Evolutionary conservation across 1,140 invertebrate species (phyloP), one percentile per base, ranked within the genome.

Genomic region (Meloidogyne floridensis): DNA sequence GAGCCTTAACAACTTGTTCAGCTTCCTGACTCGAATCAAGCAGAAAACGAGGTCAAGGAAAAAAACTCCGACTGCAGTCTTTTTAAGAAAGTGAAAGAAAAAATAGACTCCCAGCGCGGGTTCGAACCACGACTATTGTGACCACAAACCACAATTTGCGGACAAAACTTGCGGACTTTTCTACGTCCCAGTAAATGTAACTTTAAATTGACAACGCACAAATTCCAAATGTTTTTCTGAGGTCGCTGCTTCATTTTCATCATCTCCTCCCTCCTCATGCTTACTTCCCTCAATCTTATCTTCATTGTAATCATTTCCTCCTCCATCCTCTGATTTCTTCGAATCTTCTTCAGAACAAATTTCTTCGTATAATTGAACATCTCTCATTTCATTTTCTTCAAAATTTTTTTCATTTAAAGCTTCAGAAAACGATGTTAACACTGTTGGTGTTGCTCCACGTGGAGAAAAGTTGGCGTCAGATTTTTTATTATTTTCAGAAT

Each of bases 311-410:
- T 42, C 72, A 69, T 32, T 69, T 9, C 3, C 10, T 3, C 10
- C 11, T 0, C 70, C 51, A 32, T 10, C 3, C n/a, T 47, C 43
- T 43, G 2, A 71, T 70, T 53, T 65, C n/a, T n/a, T n/a, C n/a
- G n/a, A n/a, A 47, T 47, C 43, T 47, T 47, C 43, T 32, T 71
- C 75, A n/a, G 15, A 76, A 42, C 54, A 53, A 51, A 18, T 75
- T 51, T 83, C 75, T 65, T 81, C 82, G 65, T 83, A 82, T 18
- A 83, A 54, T 56, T 82, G 81, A 18, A 83, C 81, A 65, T 83
- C 82, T 56, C 83, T 80, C 82, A 83, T 77, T 65, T 81, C 82
- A 47, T 10, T 51, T n/a, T 83, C 82, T 18, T 83, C 82, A 70
- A 83, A 76, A 78, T 83, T 80, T 9, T 81, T 74, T 20, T 81